Conservation (phyloP, 2,888 invertebrate species). For the Dendrolimus pini region DNA sequence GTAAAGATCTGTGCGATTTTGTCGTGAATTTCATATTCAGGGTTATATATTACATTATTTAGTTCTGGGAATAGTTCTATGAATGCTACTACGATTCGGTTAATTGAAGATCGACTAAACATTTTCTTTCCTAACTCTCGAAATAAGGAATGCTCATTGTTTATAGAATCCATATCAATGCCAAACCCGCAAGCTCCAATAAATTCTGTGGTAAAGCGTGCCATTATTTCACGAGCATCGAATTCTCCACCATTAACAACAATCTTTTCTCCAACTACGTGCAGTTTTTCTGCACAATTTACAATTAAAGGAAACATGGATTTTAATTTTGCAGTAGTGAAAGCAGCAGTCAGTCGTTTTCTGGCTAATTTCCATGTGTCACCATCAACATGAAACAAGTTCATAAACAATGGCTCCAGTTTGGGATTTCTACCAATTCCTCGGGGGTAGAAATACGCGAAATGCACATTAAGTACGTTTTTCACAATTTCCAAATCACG, state of each 20-base stretch:
- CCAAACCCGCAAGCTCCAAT: constrained; percentile 51
- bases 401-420: constrained; percentile 36
- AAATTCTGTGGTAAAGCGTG: constrained; percentile 46
- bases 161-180: constrained; percentile 37
- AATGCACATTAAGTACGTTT: constrained; percentile 39
- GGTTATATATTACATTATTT: constrained; percentile 17
- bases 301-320: constrained; percentile 56
- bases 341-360: constrained; percentile 48
- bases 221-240: constrained; percentile 42
- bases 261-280: constrained; percentile 26
- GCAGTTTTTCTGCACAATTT: constrained; percentile 44
- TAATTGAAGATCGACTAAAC: constrained; percentile 22
- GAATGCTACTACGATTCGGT: constrained; percentile 17
- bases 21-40: constrained; percentile 17
- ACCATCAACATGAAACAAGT: constrained; percentile 46
- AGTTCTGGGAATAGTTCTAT: constrained; percentile 39
- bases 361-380: constrained; percentile 51
- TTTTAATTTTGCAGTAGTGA: constrained; percentile 50
- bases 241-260: constrained; percentile 30
- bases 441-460: constrained; percentile 39
- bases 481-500: constrained; percentile 42
- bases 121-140: constrained; percentile 31
- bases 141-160: constrained; percentile 37
- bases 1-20: constrained; percentile 25
- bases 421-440: constrained; percentile 34